phyloP scores from a whole-genome alignment of 2,888 invertebrate species.

The Xestia xanthographa region DNA sequence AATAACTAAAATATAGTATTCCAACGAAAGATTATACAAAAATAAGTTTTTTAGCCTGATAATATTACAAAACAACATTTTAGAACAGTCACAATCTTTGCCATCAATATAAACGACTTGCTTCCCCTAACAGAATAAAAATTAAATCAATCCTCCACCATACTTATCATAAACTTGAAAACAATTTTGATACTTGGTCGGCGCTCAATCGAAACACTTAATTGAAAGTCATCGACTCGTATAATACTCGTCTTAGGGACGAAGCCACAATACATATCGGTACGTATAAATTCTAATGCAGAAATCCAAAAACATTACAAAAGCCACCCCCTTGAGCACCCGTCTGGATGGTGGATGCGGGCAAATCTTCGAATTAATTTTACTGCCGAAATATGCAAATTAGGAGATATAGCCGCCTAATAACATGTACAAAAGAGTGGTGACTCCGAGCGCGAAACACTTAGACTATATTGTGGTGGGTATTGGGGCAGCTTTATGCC shows the following conservation, averaged over 20 bases:
- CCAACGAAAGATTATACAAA: neutral
- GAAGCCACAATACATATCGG: slow-evolving; percentile 78
- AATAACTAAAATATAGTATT: neutral
- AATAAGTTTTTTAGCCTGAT: neutral
- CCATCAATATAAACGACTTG: slow-evolving; percentile 25
- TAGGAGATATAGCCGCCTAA: slow-evolving; percentile 89
- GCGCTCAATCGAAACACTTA: slow-evolving; percentile 73
- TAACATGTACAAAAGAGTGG: slow-evolving; percentile 91
- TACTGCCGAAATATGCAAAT: slow-evolving; percentile 91
- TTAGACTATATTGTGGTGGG: slow-evolving; percentile 68
- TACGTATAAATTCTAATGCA: slow-evolving; percentile 84
- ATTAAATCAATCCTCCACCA: slow-evolving; percentile 60
- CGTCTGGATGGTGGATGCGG: slow-evolving; percentile 86
- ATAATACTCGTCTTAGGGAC: slow-evolving; percentile 67
- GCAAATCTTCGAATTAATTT: slow-evolving; percentile 91
- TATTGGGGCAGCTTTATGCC: slow-evolving; percentile 37
- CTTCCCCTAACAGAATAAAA: slow-evolving; percentile 50
- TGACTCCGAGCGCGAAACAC: slow-evolving; percentile 83
- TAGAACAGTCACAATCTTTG: slow-evolving; percentile 18
- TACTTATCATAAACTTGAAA: slow-evolving; percentile 81
- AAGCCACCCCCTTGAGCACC: slow-evolving; percentile 76
- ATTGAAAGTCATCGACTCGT: slow-evolving; percentile 72
- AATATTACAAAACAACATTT: slow-evolving; percentile 1
- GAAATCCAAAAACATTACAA: slow-evolving; percentile 86
- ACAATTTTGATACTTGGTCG: slow-evolving; percentile 65